A percentile compares a stretch with the other conserved stretches of the same genome.
phyloP scores from a whole-genome alignment of 2,113 vertebrate species.

The Mobula birostris region DNA sequence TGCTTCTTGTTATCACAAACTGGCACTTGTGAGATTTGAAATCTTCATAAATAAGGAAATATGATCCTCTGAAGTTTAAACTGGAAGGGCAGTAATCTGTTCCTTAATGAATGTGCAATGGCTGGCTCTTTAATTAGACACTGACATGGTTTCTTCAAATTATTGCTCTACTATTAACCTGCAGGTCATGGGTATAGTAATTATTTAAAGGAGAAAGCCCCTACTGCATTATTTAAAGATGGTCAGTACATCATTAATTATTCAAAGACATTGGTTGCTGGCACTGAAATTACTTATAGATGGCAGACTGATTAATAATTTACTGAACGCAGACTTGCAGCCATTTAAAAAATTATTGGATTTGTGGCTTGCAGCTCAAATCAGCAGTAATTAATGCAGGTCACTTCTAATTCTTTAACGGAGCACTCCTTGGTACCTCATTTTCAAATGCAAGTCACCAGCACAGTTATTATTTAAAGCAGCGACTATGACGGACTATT shows the following conservation, averaged over 20 bases:
- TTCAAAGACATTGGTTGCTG: neutral
- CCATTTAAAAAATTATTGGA: neutral
- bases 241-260: conserved; percentile 3
- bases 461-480: neutral
- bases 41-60: neutral
- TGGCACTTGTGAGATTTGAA: neutral
- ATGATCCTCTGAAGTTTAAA: neutral
- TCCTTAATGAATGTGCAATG: neutral
- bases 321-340: neutral
- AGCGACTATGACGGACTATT: neutral
- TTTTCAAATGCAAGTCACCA: too few relatives aligned
- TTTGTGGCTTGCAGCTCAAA: neutral
- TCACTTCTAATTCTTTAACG: neutral
- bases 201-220: conserved; percentile 10
- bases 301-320: neutral
- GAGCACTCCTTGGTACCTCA: neutral
- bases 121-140: neutral
- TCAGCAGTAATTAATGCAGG: neutral
- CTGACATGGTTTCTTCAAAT: neutral
- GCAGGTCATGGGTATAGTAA: neutral
- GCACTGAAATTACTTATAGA: neutral
- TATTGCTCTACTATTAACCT: neutral
- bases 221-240: neutral
- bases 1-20: neutral
- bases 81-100: neutral